Evolutionary conservation across 1,140 invertebrate species (phyloP), one percentile per base, ranked within the genome.

Genomic region (Drosophila rhopaloa): DNA sequence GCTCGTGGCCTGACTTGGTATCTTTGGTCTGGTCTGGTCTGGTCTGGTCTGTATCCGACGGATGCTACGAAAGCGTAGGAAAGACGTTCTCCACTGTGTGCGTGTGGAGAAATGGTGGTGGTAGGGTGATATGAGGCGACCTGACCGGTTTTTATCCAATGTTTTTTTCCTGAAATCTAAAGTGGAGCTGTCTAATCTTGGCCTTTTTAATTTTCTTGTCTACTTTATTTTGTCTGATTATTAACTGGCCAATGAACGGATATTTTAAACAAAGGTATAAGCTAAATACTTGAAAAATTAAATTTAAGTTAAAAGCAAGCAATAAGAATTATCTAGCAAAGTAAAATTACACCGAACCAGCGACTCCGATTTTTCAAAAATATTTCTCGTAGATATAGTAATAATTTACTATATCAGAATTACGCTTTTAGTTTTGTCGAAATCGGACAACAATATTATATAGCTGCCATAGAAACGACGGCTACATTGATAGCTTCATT

Each of bases 1-100:
- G 74, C 81, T 89, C 84, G 84, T 89, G 85, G 84, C 84, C 84
- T 89, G 84, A 89, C 85, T 89, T 89, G 84, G 57, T 79, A 72
- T 72, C 72, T 79, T 57, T 74, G 67, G 71, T 89, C 72, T 78
- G 59, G 61, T 76, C 48, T 71, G 59, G 61, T 76, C 48, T 71
- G 66, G 48, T 79, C 73, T 71, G 57, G 51, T 24, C 43, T 19
- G 43, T 14, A 24, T 56, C 32, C 54, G 54, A 59, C 38, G 55
- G 38, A 60, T 60, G 56, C 60, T 43, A 4, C 13, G 48, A 35
- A 51, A 35, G 48, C 9, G 7, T n/a, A n/a, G 48, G 29, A 29
- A 10, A 14, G 8, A 11, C 47, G n/a, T 48, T 59, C 59, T 65
- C 54, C 50, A 16, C 38, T 3, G 8, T 9, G 47, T 14, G 55